phyloP scores from a whole-genome alignment of 92 coral and sea anemone genomes.

The Porites rus region DNA sequence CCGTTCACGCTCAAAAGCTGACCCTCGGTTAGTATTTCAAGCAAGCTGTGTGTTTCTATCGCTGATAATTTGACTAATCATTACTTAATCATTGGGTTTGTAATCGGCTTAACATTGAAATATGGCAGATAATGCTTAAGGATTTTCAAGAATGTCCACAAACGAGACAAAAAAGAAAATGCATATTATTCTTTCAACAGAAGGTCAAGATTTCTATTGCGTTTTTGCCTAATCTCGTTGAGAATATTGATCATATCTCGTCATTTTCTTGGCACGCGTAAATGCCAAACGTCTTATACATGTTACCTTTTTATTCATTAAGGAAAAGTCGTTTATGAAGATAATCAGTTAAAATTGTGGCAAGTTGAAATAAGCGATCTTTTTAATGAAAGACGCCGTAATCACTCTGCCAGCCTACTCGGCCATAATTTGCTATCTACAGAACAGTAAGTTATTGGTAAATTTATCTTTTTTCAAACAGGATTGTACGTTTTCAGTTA shows the following conservation, averaged over 20 bases:
- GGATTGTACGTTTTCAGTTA: too few relatives aligned
- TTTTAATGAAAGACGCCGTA: not conserved
- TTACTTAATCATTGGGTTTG: not conserved
- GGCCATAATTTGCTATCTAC: too few relatives aligned
- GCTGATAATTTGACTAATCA: slow-evolving; percentile 12
- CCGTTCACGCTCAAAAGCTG: not conserved
- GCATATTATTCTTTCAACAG: not conserved
- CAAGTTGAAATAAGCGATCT: not conserved
- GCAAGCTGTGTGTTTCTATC: slow-evolving; percentile 16
- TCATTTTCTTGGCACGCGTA: not conserved
- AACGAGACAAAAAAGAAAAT: not conserved
- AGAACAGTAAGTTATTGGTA: too few relatives aligned
- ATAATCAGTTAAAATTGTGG: not conserved
- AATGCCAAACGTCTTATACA: not conserved
- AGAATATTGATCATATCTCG: not conserved
- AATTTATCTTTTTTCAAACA: too few relatives aligned
- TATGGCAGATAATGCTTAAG: slow-evolving; percentile 9
- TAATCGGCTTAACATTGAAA: slow-evolving; percentile 32
- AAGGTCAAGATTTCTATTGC: not conserved
- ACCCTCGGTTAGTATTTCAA: slow-evolving; percentile 5
- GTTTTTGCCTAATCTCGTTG: not conserved
- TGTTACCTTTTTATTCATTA: too few relatives aligned
- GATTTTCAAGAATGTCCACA: slow-evolving; percentile 1
- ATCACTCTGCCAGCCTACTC: too few relatives aligned
- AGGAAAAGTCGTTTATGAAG: too few relatives aligned